Evolutionary conservation across 30 jellyfish, hydroid and myxozoan genomes (phyloP).

Genomic region (Cassiopea andromeda): DNA sequence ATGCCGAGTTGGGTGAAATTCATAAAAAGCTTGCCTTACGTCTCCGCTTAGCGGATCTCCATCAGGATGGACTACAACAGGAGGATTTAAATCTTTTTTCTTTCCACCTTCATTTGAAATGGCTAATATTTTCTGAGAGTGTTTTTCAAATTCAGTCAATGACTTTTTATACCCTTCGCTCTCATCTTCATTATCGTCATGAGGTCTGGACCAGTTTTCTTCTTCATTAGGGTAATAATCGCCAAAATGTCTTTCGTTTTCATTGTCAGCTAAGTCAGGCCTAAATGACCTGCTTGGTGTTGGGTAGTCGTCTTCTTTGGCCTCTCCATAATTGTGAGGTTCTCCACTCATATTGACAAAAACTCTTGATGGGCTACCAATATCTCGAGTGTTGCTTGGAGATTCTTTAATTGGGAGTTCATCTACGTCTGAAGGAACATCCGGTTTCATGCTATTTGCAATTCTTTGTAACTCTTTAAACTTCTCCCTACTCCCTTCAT

Average conservation of each 20-base stretch:
- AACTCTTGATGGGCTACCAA: conserved; percentile 57
- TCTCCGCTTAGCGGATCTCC: conserved; percentile 57
- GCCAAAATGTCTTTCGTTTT: conserved; percentile 6
- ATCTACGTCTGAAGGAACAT: conserved; percentile 44
- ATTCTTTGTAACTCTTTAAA: conserved; percentile 35
- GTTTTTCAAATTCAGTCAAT: conserved; percentile 31
- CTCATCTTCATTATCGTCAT: conserved; percentile 50
- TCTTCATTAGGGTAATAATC: conserved; percentile 43
- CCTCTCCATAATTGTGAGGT: conserved; percentile 74
- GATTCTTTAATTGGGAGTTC: conserved; percentile 39
- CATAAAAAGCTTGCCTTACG: conserved; percentile 53
- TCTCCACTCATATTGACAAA: conserved; percentile 69
- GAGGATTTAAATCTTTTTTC: conserved; percentile 51
- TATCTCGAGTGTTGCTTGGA: conserved; percentile 27
- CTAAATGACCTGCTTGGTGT: conserved; percentile 38
- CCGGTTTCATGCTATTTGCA: conserved; percentile 51
- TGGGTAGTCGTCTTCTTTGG: conserved; percentile 42
- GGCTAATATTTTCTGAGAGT: conserved; percentile 2
- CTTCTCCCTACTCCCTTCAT: not conserved
- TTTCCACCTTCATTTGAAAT: conserved; percentile 52
- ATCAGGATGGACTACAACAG: conserved; percentile 54
- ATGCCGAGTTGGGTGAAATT: conserved; percentile 42
- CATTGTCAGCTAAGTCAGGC: conserved; percentile 21
- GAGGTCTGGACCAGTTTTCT: conserved; percentile 46
- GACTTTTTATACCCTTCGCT: conserved; percentile 35